Percentiles rank a stretch among this genome's conserved stretches.
phyloP scores from a whole-genome alignment of 2,888 invertebrate species.

The Saturnia pavonia region DNA sequence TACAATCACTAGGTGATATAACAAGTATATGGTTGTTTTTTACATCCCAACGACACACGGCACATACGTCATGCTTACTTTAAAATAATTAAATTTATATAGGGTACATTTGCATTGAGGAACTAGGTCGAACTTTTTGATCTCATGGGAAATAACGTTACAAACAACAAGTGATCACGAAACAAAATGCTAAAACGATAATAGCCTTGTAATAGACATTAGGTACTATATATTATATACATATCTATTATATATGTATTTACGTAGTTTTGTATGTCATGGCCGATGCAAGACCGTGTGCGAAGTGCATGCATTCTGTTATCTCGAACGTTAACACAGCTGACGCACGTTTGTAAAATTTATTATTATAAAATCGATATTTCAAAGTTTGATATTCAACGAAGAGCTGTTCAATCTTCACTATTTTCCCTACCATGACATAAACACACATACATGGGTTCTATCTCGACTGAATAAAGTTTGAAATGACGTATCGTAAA shows the following conservation, averaged over 20 bases:
- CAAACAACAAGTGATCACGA: background rate
- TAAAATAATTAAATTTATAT: background rate
- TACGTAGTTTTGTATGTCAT: slow-evolving; percentile 25
- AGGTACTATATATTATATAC: background rate
- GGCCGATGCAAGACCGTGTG: slow-evolving; percentile 21
- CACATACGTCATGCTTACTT: background rate
- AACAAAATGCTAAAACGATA: background rate
- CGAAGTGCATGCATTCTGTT: slow-evolving; percentile 13
- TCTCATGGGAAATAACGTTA: background rate
- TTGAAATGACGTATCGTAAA: too few species aligned
- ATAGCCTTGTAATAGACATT: slow-evolving; percentile 6
- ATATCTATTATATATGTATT: background rate
- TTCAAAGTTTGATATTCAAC: background rate
- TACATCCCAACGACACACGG: background rate
- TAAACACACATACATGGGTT: too few species aligned
- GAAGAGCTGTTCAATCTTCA: background rate
- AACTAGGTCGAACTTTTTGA: background rate
- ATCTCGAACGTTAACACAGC: background rate
- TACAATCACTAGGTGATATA: background rate
- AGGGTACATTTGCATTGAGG: background rate
- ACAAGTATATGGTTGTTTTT: background rate
- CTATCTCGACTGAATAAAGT: too few species aligned
- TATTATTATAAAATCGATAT: background rate
- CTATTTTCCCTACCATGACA: background rate
- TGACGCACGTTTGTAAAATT: slow-evolving; percentile 5